Conservation (phyloP, 2,888 invertebrate species). For the Lasioglossum oenotherae region DNA sequence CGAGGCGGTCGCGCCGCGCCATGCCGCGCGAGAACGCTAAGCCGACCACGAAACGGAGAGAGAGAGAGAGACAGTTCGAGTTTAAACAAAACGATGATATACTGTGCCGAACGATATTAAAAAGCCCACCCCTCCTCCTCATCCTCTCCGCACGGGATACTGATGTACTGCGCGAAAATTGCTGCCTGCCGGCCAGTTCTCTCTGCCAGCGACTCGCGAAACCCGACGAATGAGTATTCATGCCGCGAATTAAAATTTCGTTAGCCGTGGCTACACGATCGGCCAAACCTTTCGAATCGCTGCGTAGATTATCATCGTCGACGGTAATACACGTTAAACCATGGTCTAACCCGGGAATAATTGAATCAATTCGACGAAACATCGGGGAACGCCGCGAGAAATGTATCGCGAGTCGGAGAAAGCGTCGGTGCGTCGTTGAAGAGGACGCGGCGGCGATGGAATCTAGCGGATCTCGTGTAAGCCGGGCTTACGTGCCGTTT, state of each 20-base stretch:
- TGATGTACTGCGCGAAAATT: constrained; percentile 54
- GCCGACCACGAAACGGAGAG: neutral
- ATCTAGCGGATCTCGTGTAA: constrained; percentile 56
- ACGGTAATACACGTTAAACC: neutral
- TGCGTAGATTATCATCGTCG: neutral
- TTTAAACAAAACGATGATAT: constrained; percentile 58
- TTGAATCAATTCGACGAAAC: constrained; percentile 6
- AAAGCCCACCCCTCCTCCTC: constrained; percentile 22
- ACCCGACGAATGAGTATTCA: neutral
- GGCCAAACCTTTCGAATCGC: neutral
- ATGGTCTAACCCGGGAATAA: neutral
- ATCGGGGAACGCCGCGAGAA: neutral
- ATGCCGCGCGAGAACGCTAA: neutral
- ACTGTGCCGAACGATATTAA: constrained; percentile 53
- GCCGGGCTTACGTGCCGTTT: constrained; percentile 65
- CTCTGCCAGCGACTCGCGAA: constrained; percentile 2
- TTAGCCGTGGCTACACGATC: neutral
- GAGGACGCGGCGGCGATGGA: constrained; percentile 59
- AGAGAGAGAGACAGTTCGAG: constrained; percentile 3
- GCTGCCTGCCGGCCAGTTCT: constrained; percentile 32
- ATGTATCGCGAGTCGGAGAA: neutral
- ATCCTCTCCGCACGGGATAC: neutral
- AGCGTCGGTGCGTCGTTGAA: neutral
- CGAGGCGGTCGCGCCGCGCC: constrained; percentile 25
- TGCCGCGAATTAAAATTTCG: constrained; percentile 2